phyloP scores from a whole-genome alignment of 35 echinoderm and acorn worm species.

The Anneissia japonica region DNA sequence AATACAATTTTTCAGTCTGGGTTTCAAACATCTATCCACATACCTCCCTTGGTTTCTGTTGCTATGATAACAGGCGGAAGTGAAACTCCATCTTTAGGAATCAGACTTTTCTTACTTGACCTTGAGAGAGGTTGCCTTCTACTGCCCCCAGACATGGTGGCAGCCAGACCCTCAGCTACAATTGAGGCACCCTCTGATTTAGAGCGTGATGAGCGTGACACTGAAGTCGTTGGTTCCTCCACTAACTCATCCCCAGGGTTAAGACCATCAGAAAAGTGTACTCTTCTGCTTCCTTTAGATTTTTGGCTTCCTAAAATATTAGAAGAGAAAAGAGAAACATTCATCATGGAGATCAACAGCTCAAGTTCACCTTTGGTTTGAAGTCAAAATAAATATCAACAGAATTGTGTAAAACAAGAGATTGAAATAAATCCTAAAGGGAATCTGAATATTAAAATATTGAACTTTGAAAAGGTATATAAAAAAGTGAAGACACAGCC shows the following conservation, averaged over 20 bases:
- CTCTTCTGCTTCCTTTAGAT: conserved; percentile 61
- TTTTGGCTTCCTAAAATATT: conserved; percentile 47
- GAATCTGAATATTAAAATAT: too few relatives aligned
- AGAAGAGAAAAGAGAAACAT: neutral
- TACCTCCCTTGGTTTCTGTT: conserved; percentile 68
- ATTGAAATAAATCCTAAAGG: too few relatives aligned
- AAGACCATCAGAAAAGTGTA: conserved; percentile 86
- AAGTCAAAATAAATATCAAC: too few relatives aligned
- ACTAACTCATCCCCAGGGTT: conserved; percentile 61
- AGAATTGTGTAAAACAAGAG: too few relatives aligned
- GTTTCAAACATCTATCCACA: neutral
- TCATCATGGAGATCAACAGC: too few relatives aligned
- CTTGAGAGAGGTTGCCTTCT: conserved; percentile 34
- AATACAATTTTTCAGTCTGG: neutral
- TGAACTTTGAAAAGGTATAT: too few relatives aligned
- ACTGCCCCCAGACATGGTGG: neutral
- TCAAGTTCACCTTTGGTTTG: too few relatives aligned
- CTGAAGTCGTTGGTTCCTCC: neutral
- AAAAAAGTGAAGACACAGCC: too few relatives aligned
- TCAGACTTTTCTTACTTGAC: conserved; percentile 55
- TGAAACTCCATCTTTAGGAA: conserved; percentile 63
- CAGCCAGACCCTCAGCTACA: neutral
- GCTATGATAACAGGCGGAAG: conserved; percentile 75
- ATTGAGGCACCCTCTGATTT: neutral
- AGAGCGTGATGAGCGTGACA: neutral